Percentiles rank a stretch among this genome's conserved stretches.
Conservation (phyloP, 2,888 invertebrate species). For the Rhamphomyia laevipes region DNA sequence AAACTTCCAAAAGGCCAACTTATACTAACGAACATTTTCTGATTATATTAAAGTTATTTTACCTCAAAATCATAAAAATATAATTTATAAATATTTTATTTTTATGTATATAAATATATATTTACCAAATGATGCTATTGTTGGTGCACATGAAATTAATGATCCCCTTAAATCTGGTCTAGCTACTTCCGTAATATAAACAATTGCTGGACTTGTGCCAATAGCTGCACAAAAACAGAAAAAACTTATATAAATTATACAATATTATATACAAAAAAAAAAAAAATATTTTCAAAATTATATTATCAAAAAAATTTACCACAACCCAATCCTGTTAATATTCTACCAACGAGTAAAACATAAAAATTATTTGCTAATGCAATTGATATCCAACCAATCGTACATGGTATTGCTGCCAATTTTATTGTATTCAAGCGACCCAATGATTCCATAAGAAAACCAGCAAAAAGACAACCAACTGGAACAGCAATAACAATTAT, state of each 20-base stretch:
- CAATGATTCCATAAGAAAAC: slow-evolving; percentile 44
- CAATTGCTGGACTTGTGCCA: slow-evolving; percentile 48
- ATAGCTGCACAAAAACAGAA: slow-evolving; percentile 30
- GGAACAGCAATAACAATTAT: slow-evolving; percentile 45
- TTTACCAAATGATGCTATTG: slow-evolving; percentile 45
- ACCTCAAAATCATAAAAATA: no score
- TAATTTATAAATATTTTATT: background rate
- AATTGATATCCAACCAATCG: slow-evolving; percentile 45
- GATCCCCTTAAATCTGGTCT: slow-evolving; percentile 48
- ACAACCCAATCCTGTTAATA: slow-evolving; percentile 44
- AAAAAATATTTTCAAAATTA: background rate
- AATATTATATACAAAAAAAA: background rate
- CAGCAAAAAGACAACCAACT: slow-evolving; percentile 42
- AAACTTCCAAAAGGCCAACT: no score
- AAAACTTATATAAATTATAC: background rate
- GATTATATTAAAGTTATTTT: no score
- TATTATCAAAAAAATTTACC: slow-evolving; percentile 24
- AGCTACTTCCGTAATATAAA: slow-evolving; percentile 50
- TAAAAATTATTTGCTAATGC: slow-evolving; percentile 41
- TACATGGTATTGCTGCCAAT: slow-evolving; percentile 43
- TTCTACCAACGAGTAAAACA: slow-evolving; percentile 41
- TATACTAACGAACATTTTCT: no score
- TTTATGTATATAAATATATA: background rate
- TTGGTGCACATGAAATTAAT: slow-evolving; percentile 45
- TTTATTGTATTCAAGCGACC: slow-evolving; percentile 46